phyloP scores from a whole-genome alignment of 2,113 vertebrate species.

The Echinops telfairi region DNA sequence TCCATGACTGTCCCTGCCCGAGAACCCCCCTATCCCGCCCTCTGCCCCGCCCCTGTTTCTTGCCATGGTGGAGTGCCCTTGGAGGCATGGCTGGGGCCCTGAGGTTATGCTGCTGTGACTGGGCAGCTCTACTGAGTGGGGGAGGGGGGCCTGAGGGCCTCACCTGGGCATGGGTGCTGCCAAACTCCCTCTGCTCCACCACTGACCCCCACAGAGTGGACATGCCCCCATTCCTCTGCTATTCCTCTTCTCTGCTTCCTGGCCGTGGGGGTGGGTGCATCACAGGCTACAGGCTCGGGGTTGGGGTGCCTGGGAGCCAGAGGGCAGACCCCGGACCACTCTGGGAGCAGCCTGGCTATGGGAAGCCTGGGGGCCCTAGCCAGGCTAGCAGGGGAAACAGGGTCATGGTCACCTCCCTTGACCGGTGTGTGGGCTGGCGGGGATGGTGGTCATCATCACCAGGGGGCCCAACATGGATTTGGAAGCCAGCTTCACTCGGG shows the following conservation, averaged over 20 bases:
- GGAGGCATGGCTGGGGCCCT: not conserved
- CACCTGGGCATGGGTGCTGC: not conserved
- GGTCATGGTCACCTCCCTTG: not conserved
- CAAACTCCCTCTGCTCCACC: not conserved
- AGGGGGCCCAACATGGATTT: not conserved
- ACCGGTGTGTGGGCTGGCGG: not conserved
- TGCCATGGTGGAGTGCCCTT: not conserved
- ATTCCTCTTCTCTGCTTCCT: not conserved
- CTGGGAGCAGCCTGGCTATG: not conserved
- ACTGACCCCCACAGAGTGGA: not conserved
- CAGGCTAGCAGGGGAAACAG: not conserved
- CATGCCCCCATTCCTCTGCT: not conserved
- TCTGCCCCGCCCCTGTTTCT: too few species aligned
- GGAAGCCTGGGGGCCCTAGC: not conserved
- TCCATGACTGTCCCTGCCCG: not conserved
- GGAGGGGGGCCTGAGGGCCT: not conserved
- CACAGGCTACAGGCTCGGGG: not conserved
- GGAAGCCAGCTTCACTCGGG: not conserved
- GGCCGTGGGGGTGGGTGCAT: not conserved
- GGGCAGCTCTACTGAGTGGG: not conserved
- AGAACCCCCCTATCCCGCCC: too few species aligned
- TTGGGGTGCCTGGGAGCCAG: not conserved
- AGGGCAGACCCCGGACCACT: not conserved
- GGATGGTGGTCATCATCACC: not conserved
- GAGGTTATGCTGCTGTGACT: not conserved